These are phyloP conservation scores for Leucosticte australis DNA, from an alignment of 2,113 vertebrate genomes.

Conservation along the genomic window DNA sequence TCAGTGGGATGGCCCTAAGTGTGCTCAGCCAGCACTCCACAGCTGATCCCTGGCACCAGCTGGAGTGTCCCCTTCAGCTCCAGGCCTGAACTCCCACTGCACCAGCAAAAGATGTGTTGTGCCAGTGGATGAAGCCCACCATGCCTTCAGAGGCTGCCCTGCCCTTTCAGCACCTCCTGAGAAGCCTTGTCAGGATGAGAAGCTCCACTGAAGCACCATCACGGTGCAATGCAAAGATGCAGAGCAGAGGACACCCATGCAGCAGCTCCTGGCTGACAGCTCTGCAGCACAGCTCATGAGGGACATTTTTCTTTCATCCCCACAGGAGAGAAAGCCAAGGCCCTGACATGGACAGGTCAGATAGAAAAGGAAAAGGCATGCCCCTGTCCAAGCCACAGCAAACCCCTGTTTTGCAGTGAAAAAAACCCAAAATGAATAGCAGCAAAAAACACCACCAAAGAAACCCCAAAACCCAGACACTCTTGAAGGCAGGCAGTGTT, in stretches of 20 bases:
- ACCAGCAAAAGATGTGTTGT: neutral
- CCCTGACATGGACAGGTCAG: neutral
- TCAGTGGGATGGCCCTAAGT: neutral
- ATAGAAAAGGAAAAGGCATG: neutral
- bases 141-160: neutral
- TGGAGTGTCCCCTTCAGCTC: neutral
- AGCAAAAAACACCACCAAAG: neutral
- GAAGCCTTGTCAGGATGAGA: neutral
- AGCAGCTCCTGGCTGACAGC: neutral
- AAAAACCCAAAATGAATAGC: neutral
- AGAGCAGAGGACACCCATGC: neutral
- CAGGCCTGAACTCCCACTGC: neutral
- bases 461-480: fast-evolving
- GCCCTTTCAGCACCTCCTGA: neutral
- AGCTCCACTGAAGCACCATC: neutral
- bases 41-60: neutral
- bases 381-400: neutral
- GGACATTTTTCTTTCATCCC: neutral
- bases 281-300: neutral
- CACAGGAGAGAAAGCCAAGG: neutral
- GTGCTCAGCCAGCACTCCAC: neutral
- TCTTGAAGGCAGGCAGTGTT: neutral
- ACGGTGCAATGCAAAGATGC: neutral
- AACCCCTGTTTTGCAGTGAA: neutral
- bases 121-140: fast-evolving